Evolutionary conservation across 2,113 vertebrate genomes (phyloP).

Genomic region (Saimiri boliviensis): DNA sequence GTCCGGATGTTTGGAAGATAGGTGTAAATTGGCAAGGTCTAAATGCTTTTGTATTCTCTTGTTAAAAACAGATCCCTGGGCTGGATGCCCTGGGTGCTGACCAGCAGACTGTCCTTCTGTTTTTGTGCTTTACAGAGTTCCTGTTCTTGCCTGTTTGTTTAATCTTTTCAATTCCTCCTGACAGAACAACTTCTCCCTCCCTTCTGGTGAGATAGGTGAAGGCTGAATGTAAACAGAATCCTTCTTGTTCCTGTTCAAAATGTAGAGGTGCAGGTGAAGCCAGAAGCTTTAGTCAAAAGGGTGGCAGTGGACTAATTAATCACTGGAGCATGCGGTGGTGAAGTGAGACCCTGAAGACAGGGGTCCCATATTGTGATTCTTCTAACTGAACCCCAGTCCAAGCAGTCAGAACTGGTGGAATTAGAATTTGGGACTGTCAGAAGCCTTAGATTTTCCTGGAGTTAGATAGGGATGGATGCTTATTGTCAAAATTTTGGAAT

Average conservation of each 20-base stretch:
- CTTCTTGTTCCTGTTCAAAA: conserved; percentile 7
- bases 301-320: too few relatives aligned
- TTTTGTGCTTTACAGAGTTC: background rate
- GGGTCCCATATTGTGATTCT: background rate
- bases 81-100: background rate
- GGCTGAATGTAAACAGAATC: background rate
- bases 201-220: conserved; percentile 1
- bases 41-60: background rate
- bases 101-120: background rate
- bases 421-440: background rate
- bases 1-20: background rate
- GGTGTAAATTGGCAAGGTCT: background rate
- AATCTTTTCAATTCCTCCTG: conserved; percentile 28
- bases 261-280: background rate
- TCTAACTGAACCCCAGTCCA: background rate
- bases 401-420: background rate
- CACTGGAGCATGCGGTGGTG: background rate
- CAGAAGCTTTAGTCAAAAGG: background rate
- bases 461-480: background rate
- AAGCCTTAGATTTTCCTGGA: background rate
- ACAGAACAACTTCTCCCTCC: background rate
- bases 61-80: conserved; percentile 1
- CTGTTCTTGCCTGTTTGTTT: conserved; percentile 7
- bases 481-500: background rate
- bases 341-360: background rate